These are phyloP conservation scores for Sinella curviseta DNA, from an alignment of 1,140 invertebrate genomes.

Conservation along the genomic window DNA sequence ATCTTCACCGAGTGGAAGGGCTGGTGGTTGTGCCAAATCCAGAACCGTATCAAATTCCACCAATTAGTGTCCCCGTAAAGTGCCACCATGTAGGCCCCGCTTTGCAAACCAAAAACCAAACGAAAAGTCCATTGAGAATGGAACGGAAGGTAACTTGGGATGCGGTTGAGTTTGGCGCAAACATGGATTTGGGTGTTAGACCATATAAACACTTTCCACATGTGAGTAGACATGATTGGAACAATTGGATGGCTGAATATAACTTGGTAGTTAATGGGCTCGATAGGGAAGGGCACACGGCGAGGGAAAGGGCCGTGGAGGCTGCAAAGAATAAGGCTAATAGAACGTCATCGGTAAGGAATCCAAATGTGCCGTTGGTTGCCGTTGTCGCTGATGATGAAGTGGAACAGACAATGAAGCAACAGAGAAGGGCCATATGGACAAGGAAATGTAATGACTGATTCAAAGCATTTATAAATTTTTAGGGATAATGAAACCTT, in stretches of 20 bases:
- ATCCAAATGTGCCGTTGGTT: too few species aligned
- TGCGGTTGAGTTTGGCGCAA: background rate
- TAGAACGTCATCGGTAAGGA: too few species aligned
- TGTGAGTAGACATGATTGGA: background rate
- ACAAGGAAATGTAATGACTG: too few species aligned
- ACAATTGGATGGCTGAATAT: background rate
- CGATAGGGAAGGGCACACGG: background rate
- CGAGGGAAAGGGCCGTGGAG: background rate
- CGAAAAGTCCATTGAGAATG: background rate
- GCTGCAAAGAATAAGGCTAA: background rate
- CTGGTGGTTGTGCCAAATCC: background rate
- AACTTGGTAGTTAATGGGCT: background rate
- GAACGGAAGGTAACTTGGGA: background rate
- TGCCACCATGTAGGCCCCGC: background rate
- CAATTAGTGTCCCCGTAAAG: background rate
- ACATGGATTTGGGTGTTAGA: background rate
- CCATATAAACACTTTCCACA: background rate
- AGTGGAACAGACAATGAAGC: too few species aligned
- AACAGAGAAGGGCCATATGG: too few species aligned
- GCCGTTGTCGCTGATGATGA: too few species aligned
- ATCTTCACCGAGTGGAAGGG: background rate
- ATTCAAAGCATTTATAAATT: too few species aligned
- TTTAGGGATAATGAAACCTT: too few species aligned
- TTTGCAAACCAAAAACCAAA: background rate
- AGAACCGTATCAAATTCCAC: background rate